Evolutionary conservation across 1,140 invertebrate species (phyloP).

Genomic region (Drosophila mauritiana): DNA sequence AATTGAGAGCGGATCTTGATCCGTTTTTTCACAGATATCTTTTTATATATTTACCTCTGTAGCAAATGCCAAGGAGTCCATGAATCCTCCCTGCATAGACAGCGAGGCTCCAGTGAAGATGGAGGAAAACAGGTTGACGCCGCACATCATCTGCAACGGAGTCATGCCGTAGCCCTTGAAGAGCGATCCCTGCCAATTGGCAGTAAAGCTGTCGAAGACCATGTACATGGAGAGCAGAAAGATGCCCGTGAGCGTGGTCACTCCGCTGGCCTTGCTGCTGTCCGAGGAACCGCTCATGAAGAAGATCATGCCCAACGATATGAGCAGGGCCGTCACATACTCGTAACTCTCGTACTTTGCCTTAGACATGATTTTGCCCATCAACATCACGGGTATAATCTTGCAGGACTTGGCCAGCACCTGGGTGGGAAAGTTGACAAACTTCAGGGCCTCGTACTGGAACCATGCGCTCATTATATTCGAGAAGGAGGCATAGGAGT

Average conservation of each 20-base stretch:
- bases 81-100: constrained; percentile 93
- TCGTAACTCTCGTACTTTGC: constrained; percentile 96
- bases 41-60: constrained; percentile 85
- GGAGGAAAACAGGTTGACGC: constrained; percentile 97
- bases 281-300: constrained; percentile 92
- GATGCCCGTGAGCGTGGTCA: constrained; percentile 94
- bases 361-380: constrained; percentile 96
- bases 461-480: constrained; percentile 99
- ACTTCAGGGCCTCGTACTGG: constrained; percentile 99
- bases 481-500: constrained; percentile 97
- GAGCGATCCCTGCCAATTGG: constrained; percentile 98
- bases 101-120: constrained; percentile 95
- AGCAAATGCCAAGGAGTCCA: constrained; percentile 92
- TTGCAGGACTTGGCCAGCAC: constrained; percentile 97
- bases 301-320: constrained; percentile 96
- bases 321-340: constrained; percentile 95
- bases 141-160: constrained; percentile 98
- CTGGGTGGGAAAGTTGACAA: constrained; percentile 98
- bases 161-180: constrained; percentile 93
- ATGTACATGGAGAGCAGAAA: constrained; percentile 96
- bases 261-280: constrained; percentile 86
- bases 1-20: no score
- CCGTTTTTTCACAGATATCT: no score
- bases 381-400: constrained; percentile 97
- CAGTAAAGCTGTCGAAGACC: constrained; percentile 98